A percentile compares a stretch with the other conserved stretches of the same genome.
phyloP scores from a whole-genome alignment of 2,797 vertebrate genomes.

The Discoglossus pictus region DNA sequence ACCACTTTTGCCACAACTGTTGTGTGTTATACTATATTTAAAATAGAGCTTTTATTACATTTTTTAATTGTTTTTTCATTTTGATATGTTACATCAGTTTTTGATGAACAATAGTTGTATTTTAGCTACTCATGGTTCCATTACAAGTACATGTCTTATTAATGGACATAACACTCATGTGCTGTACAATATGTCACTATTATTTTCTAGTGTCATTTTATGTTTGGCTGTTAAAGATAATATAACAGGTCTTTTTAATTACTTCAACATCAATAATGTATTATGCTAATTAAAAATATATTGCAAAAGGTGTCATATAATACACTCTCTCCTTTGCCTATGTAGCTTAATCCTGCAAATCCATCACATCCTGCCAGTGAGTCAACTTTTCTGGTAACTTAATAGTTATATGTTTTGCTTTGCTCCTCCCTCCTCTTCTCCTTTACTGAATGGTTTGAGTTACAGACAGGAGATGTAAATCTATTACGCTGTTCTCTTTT shows the following conservation, averaged over 20 bases:
- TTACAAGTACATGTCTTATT: no score
- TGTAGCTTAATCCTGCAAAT: constrained; percentile 59
- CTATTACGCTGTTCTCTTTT: constrained; percentile 70
- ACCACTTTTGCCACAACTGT: no score
- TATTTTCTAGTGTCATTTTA: no score
- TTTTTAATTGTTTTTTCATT: no score
- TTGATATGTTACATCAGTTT: no score
- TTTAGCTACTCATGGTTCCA: no score
- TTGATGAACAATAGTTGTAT: no score
- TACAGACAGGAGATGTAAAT: constrained; percentile 43
- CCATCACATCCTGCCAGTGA: constrained; percentile 70
- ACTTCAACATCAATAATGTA: constrained; percentile 65
- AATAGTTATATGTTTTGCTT: constrained; percentile 58
- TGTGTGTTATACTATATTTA: no score
- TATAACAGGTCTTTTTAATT: background rate
- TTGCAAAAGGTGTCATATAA: constrained; percentile 68
- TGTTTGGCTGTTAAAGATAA: background rate
- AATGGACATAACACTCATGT: no score
- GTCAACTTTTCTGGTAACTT: constrained; percentile 81
- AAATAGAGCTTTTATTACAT: no score
- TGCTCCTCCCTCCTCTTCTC: constrained; percentile 61
- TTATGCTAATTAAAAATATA: constrained; percentile 73
- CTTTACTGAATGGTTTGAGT: constrained; percentile 44
- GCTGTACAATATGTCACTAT: no score
- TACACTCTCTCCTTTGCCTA: constrained; percentile 72